Conservation (phyloP, 2,888 invertebrate genomes). For the Hypselothyrea guttata region DNA sequence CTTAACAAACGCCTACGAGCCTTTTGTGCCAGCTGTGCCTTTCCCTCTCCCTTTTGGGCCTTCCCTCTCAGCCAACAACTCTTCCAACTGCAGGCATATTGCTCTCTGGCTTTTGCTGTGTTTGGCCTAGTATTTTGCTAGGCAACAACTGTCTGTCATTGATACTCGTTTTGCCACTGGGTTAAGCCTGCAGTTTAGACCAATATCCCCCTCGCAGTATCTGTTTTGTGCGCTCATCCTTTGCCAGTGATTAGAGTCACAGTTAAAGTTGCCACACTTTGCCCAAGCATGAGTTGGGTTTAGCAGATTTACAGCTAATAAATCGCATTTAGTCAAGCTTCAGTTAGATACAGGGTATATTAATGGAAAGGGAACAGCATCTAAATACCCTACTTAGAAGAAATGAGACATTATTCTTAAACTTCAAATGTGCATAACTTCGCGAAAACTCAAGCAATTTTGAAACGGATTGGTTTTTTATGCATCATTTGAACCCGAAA, state of each 20-base stretch:
- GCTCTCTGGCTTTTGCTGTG: conserved; percentile 9
- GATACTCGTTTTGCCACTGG: conserved; percentile 48
- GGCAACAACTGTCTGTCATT: conserved; percentile 58
- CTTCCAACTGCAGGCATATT: not conserved
- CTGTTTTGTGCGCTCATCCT: conserved; percentile 24
- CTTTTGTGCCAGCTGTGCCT: not conserved
- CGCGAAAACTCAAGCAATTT: no score
- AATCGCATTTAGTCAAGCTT: not conserved
- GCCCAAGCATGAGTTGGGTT: no score
- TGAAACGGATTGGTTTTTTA: no score
- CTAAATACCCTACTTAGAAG: no score
- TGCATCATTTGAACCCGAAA: no score
- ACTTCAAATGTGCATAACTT: no score
- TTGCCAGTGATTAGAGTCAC: conserved; percentile 31
- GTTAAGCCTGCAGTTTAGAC: conserved; percentile 37
- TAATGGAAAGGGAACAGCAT: no score
- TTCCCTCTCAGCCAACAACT: no score
- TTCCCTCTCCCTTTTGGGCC: no score
- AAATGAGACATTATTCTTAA: no score
- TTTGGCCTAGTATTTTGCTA: conserved; percentile 28
- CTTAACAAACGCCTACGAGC: conserved; percentile 30
- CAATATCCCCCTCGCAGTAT: conserved; percentile 7
- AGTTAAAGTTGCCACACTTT: no score
- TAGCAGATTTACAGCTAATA: no score
- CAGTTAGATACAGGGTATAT: not conserved